Evolutionary conservation across 2,797 vertebrate genomes (phyloP).

Genomic region (Pseudochromis fuscus): DNA sequence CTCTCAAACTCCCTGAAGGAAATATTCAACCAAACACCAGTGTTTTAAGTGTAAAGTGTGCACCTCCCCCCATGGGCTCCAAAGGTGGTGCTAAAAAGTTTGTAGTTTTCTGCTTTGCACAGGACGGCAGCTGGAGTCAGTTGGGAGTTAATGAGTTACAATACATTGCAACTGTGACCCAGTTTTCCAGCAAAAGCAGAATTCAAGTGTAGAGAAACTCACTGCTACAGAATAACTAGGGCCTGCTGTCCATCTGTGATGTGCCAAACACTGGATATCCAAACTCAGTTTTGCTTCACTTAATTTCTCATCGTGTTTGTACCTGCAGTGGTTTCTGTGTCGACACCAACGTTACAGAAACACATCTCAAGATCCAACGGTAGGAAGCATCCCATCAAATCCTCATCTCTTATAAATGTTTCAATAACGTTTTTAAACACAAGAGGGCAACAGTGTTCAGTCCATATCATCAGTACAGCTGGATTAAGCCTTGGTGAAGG

Average conservation of each 20-base stretch:
- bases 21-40: constrained; percentile 22
- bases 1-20: constrained; percentile 22
- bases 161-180: constrained; percentile 1
- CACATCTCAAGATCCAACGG: no score
- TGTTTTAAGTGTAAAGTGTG: neutral
- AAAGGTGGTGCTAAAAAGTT: neutral
- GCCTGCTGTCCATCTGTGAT: neutral
- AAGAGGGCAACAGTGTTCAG: no score
- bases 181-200: constrained; percentile 7
- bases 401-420: no score
- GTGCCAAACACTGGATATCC: neutral
- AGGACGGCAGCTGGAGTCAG: constrained; percentile 6
- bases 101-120: neutral
- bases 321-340: no score
- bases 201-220: neutral
- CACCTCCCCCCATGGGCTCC: neutral
- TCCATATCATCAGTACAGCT: no score
- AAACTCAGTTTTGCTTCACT: neutral
- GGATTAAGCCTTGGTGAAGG: no score
- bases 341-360: no score
- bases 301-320: neutral
- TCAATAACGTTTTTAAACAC: no score
- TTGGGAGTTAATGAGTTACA: constrained; percentile 12
- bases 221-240: neutral
- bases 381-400: no score